Percentiles rank a stretch among this genome's conserved stretches.
Evolutionary conservation across 2,113 vertebrate genomes (phyloP).

Genomic region (Chrysochloris asiatica): DNA sequence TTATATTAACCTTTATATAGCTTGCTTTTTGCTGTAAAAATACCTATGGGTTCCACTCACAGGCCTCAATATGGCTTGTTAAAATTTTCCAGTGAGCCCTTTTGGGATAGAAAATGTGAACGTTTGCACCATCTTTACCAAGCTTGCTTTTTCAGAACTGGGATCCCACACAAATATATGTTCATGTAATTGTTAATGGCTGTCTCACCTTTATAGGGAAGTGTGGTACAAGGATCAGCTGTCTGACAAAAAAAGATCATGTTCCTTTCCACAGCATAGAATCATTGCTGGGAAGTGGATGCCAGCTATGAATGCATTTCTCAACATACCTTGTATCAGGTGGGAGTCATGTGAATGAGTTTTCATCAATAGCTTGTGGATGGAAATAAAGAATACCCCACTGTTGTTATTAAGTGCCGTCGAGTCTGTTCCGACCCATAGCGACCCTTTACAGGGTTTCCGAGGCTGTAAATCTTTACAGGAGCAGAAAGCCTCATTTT

Average conservation of each 20-base stretch:
- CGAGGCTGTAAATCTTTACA: no score
- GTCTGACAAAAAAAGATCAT: background rate
- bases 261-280: background rate
- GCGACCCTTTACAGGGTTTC: no score
- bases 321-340: background rate
- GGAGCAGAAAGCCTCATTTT: no score
- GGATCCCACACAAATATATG: background rate
- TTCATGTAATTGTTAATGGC: background rate
- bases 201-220: background rate
- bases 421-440: no score
- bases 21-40: background rate
- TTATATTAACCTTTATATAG: background rate
- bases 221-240: background rate
- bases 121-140: background rate
- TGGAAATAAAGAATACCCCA: background rate
- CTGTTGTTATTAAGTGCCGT: no score
- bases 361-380: background rate
- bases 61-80: background rate
- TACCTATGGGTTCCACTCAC: background rate
- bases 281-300: background rate
- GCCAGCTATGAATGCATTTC: background rate
- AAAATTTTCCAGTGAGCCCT: background rate
- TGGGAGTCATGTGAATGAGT: background rate
- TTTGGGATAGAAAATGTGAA: background rate
- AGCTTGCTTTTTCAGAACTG: background rate